Conservation (phyloP, 1,140 invertebrate species). For the Bradynema listronoti region DNA sequence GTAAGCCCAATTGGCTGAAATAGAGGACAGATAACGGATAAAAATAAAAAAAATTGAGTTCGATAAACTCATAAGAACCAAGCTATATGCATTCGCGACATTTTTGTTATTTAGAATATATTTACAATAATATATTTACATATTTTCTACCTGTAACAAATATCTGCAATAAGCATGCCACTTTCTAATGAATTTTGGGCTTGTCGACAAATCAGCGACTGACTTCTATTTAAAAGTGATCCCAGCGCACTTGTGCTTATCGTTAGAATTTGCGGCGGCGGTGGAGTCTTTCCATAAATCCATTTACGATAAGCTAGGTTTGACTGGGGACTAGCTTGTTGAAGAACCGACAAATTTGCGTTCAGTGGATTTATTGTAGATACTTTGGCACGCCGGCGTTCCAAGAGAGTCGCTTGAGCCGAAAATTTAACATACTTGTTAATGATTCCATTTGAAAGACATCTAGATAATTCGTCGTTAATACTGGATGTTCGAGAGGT, state of each 20-base stretch:
- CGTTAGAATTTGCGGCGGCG: neutral
- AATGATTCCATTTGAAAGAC: too few species aligned
- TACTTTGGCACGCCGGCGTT: neutral
- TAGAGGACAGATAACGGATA: neutral
- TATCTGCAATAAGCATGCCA: neutral
- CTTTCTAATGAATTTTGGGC: neutral
- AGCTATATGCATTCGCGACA: neutral
- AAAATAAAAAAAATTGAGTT: neutral
- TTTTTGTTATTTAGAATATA: neutral
- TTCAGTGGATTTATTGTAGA: neutral
- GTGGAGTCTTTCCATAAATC: neutral
- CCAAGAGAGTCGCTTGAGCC: neutral
- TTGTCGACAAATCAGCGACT: conserved; percentile 3
- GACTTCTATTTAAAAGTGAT: conserved; percentile 3
- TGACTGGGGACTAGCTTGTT: too few species aligned
- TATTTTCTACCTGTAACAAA: neutral
- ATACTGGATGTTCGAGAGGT: too few species aligned
- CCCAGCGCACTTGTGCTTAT: neutral
- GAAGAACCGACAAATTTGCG: neutral
- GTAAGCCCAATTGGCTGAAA: neutral
- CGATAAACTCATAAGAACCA: neutral
- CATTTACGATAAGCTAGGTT: neutral
- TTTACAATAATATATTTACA: neutral
- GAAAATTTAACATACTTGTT: too few species aligned
- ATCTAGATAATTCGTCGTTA: too few species aligned